Evolutionary conservation across 1,140 invertebrate species (phyloP).

Genomic region (Argopecten irradians): DNA sequence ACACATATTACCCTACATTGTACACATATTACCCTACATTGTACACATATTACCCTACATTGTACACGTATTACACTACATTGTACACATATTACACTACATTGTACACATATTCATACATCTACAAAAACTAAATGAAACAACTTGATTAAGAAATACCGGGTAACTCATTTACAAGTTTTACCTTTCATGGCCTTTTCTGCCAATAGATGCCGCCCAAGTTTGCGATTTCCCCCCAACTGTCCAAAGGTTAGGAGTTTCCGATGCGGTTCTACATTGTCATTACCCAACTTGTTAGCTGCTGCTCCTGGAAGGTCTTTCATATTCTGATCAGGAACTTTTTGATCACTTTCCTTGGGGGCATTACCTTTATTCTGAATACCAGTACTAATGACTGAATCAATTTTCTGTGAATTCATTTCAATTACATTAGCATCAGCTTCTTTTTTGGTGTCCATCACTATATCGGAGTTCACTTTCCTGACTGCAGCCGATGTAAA

Average conservation of each 20-base stretch:
- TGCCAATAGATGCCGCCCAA: constrained; percentile 58
- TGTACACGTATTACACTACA: too few species aligned
- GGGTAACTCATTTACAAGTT: neutral
- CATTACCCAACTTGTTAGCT: neutral
- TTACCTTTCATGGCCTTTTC: constrained; percentile 68
- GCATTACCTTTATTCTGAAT: neutral
- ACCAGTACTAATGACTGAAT: neutral
- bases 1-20: too few species aligned
- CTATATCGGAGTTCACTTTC: neutral
- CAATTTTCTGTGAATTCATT: neutral
- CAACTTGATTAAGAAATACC: neutral
- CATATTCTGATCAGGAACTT: neutral
- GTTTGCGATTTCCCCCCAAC: neutral
- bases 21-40: too few species aligned
- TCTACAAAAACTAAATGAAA: neutral
- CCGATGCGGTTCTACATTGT: neutral
- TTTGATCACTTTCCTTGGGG: neutral
- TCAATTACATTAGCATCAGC: neutral
- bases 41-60: too few species aligned
- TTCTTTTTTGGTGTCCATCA: neutral
- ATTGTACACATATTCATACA: too few species aligned
- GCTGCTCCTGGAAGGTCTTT: neutral
- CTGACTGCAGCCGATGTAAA: neutral
- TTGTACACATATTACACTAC: too few species aligned
- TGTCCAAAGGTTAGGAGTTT: neutral